These are phyloP conservation scores for Metallyticus violacea DNA, from an alignment of 2,888 invertebrate genomes.

Conservation along the genomic window DNA sequence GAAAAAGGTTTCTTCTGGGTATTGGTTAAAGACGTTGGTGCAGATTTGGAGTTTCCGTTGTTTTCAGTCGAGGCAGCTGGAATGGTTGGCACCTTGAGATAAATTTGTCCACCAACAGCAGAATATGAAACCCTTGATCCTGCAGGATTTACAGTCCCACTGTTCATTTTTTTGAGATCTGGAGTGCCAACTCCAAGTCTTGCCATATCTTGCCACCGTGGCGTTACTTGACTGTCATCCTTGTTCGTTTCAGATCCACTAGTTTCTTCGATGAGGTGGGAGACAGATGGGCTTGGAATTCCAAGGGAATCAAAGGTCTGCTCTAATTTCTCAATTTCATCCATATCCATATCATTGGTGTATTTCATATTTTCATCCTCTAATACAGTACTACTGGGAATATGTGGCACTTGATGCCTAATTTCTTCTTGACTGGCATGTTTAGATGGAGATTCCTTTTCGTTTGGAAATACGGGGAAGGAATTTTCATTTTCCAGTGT, in stretches of 20 bases:
- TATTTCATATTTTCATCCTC: background rate
- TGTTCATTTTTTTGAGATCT: background rate
- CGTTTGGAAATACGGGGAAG: background rate
- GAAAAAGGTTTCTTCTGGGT: background rate
- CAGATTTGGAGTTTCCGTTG: background rate
- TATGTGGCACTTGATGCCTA: background rate
- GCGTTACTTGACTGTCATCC: background rate
- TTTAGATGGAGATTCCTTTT: background rate
- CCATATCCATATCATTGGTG: background rate
- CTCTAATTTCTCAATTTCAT: background rate
- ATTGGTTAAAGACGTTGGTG: background rate
- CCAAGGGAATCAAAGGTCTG: constrained; percentile 9
- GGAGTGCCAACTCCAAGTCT: background rate
- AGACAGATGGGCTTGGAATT: background rate
- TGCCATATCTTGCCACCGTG: background rate
- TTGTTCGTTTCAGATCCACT: background rate
- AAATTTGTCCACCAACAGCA: background rate
- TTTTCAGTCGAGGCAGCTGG: background rate
- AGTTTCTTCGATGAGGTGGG: background rate
- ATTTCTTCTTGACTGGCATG: background rate
- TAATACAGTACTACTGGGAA: background rate
- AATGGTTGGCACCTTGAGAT: background rate
- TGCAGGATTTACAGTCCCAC: background rate
- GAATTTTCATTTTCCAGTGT: background rate
- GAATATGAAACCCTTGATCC: background rate